These are phyloP conservation scores for Poecilia wingei DNA, from an alignment of 2,797 vertebrate species.

Conservation along the genomic window DNA sequence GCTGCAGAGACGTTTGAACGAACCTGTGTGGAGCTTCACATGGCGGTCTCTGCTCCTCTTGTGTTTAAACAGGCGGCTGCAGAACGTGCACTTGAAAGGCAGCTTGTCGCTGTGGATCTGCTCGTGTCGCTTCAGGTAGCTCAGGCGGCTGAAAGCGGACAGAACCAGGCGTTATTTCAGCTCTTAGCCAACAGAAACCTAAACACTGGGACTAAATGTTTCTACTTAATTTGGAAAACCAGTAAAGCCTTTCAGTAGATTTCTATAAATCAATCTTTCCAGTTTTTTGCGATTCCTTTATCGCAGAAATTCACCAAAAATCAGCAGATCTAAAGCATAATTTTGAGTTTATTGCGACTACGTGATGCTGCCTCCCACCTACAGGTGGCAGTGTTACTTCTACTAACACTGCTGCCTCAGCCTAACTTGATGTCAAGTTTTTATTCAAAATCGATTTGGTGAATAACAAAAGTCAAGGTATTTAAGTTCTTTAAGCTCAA, in stretches of 20 bases:
- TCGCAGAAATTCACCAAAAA: background rate
- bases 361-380: background rate
- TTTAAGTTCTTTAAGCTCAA: background rate
- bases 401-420: background rate
- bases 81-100: constrained; percentile 99
- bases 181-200: too few relatives aligned
- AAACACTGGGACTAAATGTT: background rate
- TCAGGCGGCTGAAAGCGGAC: constrained; percentile 84
- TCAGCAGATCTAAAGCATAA: background rate
- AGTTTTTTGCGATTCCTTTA: background rate
- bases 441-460: background rate
- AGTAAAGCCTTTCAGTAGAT: background rate
- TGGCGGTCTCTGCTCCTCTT: constrained; percentile 98
- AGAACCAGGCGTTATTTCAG: background rate
- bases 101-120: constrained; percentile 99
- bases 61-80: constrained; percentile 99
- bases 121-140: constrained; percentile 98
- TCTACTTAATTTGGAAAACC: background rate
- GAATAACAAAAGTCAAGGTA: background rate
- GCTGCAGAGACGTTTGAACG: background rate
- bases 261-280: background rate
- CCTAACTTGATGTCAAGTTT: background rate
- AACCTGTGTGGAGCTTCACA: constrained; percentile 96
- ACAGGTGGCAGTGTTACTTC: background rate
- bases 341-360: background rate